A percentile compares a stretch with the other conserved stretches of the same genome.
Evolutionary conservation across 2,797 vertebrate species (phyloP).

Genomic region (Myioborus melanocephalus): DNA sequence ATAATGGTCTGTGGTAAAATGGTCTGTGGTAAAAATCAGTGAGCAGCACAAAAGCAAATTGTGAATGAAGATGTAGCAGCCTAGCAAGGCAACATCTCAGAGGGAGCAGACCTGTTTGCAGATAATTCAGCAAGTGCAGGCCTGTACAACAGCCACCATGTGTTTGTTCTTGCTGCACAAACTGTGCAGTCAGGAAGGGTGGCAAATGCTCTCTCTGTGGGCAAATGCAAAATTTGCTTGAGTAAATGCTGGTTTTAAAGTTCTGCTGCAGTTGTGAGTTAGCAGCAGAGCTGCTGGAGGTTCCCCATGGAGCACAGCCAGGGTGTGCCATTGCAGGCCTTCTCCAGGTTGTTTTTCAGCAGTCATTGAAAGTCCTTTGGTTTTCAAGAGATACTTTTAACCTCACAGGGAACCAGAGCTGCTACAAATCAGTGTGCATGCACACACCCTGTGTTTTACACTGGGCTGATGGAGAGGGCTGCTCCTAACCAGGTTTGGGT

Average conservation of each 20-base stretch:
- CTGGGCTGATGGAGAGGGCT: neutral
- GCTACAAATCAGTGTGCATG: neutral
- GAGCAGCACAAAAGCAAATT: neutral
- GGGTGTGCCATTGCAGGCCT: neutral
- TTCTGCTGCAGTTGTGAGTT: neutral
- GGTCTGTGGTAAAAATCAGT: neutral
- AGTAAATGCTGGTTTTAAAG: neutral
- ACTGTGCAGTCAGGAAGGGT: neutral
- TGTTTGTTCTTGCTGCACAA: neutral
- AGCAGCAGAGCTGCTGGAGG: neutral
- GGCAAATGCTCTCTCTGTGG: neutral
- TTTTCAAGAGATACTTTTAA: neutral
- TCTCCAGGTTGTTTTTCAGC: neutral
- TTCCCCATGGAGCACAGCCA: neutral
- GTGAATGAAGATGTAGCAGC: neutral
- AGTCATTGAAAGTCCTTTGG: neutral
- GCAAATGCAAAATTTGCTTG: neutral
- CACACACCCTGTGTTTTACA: neutral
- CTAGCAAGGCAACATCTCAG: neutral
- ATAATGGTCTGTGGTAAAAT: neutral
- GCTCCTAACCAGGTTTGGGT: accelerated
- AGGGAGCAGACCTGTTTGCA: neutral
- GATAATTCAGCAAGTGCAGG: neutral
- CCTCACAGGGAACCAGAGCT: neutral
- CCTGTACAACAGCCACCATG: accelerated